These are phyloP conservation scores for Nomada fabriciana DNA, from an alignment of 2,888 invertebrate genomes.

Conservation along the genomic window DNA sequence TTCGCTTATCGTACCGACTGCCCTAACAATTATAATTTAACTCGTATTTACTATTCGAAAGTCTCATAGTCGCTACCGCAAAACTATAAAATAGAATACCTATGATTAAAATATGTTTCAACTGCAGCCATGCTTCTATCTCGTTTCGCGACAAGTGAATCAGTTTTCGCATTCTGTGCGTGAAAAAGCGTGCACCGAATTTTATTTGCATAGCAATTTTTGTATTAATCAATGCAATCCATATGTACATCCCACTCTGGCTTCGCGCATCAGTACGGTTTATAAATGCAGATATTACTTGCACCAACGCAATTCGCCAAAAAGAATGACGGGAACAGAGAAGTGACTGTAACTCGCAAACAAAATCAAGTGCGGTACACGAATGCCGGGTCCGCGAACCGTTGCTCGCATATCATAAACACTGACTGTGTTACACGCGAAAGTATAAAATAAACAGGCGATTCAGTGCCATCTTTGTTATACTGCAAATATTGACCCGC, in stretches of 20 bases:
- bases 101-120: no score
- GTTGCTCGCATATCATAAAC: neutral
- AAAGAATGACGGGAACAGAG: conserved; percentile 6
- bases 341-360: conserved; percentile 7
- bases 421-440: neutral
- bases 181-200: no score
- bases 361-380: neutral
- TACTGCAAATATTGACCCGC: neutral
- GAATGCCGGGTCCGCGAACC: neutral
- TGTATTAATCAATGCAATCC: neutral
- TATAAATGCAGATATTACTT: conserved; percentile 16
- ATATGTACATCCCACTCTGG: no score
- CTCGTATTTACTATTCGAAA: no score
- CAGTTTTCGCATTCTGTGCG: no score
- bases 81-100: no score
- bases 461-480: neutral
- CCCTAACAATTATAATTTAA: no score
- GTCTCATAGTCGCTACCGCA: no score
- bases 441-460: neutral
- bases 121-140: neutral
- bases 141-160: neutral
- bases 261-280: neutral
- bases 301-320: conserved; percentile 3
- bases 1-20: neutral
- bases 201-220: no score